These are phyloP conservation scores for Lipophrys pholis DNA, from an alignment of 2,113 vertebrate genomes.

Conservation along the genomic window DNA sequence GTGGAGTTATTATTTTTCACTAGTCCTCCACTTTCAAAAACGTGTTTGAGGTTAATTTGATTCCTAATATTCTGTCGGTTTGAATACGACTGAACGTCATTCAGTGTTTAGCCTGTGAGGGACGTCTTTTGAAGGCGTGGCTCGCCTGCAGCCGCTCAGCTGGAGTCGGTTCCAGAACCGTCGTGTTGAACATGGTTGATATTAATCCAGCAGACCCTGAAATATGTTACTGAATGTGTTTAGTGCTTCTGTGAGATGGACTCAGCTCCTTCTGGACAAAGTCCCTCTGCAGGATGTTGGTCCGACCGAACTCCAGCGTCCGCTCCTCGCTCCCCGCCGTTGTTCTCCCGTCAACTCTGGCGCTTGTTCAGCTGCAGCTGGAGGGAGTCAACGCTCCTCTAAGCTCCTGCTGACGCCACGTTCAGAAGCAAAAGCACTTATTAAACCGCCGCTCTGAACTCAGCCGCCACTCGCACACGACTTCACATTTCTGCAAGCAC, in stretches of 20 bases:
- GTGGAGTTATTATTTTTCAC: too few species aligned
- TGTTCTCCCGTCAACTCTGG: constrained; percentile 18
- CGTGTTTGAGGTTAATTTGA: too few species aligned
- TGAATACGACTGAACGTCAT: too few species aligned
- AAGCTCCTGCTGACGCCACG: constrained; percentile 55
- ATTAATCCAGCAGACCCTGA: too few species aligned
- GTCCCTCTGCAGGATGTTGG: constrained; percentile 1
- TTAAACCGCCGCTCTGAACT: constrained; percentile 59
- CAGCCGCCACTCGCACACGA: constrained; percentile 57
- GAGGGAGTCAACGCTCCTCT: constrained; percentile 16
- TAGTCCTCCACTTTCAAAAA: too few species aligned
- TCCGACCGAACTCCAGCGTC: constrained; percentile 19
- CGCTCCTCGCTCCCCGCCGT: constrained; percentile 1
- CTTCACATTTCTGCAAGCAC: constrained; percentile 66
- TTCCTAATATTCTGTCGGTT: too few species aligned
- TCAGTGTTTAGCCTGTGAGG: too few species aligned
- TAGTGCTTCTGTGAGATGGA: neutral
- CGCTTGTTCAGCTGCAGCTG: constrained; percentile 35
- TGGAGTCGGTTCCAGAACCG: too few species aligned
- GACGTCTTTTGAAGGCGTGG: too few species aligned
- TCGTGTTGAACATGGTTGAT: too few species aligned
- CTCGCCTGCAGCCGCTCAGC: too few species aligned
- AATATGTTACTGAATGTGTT: too few species aligned
- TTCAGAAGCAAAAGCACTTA: constrained; percentile 55
- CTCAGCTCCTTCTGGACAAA: neutral